Percentiles rank a stretch among this genome's conserved stretches.
Evolutionary conservation across 2,888 invertebrate genomes (phyloP).

Genomic region (Cephus spinipes): DNA sequence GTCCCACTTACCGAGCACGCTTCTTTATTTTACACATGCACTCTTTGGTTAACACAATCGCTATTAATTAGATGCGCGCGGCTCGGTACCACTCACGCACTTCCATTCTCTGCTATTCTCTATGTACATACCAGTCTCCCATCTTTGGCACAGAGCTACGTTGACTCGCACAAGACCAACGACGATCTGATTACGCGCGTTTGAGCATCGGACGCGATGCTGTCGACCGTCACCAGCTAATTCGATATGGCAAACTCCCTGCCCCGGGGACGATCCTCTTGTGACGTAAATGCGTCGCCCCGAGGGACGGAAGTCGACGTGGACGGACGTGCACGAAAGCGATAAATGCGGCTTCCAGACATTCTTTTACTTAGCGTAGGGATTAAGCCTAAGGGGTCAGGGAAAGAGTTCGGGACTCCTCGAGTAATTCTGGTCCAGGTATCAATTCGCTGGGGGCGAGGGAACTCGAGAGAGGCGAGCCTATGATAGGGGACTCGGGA

Average conservation of each 20-base stretch:
- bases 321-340: constrained; percentile 6
- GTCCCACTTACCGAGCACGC: not conserved
- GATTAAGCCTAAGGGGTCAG: constrained; percentile 32
- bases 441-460: constrained; percentile 33
- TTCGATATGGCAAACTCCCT: not conserved
- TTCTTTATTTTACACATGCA: constrained; percentile 16
- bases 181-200: not conserved
- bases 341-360: not conserved
- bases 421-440: constrained; percentile 31
- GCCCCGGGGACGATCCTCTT: not conserved
- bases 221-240: not conserved
- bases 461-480: constrained; percentile 25
- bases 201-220: not conserved
- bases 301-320: constrained; percentile 3
- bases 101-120: not conserved
- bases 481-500: constrained; percentile 30
- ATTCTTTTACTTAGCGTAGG: not conserved
- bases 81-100: not conserved
- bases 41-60: constrained; percentile 56
- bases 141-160: constrained; percentile 60
- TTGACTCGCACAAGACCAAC: not conserved
- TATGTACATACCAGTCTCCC: constrained; percentile 51
- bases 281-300: not conserved
- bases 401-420: constrained; percentile 54
- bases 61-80: constrained; percentile 12